phyloP scores from a whole-genome alignment of 2,113 vertebrate genomes.

The Eulemur rufifrons region DNA sequence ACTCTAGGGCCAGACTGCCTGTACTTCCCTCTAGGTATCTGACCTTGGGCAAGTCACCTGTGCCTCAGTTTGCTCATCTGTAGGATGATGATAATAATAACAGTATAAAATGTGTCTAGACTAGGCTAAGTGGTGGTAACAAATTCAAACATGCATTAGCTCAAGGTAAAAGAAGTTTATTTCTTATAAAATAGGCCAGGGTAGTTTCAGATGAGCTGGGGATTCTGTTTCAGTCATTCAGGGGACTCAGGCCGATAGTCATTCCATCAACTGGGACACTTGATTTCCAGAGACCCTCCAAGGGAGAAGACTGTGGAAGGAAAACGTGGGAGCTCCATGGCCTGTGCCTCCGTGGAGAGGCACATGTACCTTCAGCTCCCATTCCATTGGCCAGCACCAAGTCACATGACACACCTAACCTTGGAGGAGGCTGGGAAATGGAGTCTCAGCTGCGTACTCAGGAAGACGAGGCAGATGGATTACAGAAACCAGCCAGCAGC shows the following conservation, averaged over 20 bases:
- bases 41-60: background rate
- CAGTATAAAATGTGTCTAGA: background rate
- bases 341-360: background rate
- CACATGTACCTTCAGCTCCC: fast-evolving
- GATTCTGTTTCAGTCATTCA: background rate
- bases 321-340: no score
- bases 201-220: background rate
- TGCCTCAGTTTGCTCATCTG: background rate
- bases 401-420: fast-evolving
- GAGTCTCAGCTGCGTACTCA: background rate
- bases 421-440: background rate
- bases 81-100: background rate
- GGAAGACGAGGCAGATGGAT: background rate
- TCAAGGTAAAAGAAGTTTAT: background rate
- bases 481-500: background rate
- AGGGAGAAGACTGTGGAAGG: fast-evolving
- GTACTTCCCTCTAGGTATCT: background rate
- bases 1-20: background rate
- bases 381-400: background rate
- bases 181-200: background rate
- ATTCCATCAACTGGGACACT: background rate
- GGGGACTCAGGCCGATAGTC: background rate
- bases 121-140: background rate
- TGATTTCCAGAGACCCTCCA: background rate
- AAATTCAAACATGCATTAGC: background rate